Conservation (phyloP, 1,140 invertebrate species). For the Glossosoma conforme region DNA sequence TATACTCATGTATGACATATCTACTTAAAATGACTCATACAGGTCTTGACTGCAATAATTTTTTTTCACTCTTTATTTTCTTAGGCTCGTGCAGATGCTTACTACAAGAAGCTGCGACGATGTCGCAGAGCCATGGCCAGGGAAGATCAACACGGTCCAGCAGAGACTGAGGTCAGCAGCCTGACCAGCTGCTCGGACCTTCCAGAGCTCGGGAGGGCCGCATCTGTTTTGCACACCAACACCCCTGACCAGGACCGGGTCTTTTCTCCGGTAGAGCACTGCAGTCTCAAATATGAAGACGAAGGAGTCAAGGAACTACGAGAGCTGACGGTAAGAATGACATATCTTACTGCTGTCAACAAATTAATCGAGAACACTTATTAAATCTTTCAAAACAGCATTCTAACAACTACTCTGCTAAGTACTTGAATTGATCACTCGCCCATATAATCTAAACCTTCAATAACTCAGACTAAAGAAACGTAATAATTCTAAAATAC, state of each 20-base stretch:
- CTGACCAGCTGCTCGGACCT: not conserved
- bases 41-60: too few species aligned
- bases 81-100: constrained; percentile 45
- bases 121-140: constrained; percentile 46
- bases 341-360: too few species aligned
- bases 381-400: too few species aligned
- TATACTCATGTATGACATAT: too few species aligned
- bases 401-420: too few species aligned
- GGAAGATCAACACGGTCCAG: constrained; percentile 41
- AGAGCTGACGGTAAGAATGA: constrained; percentile 51
- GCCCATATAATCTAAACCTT: too few species aligned
- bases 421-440: too few species aligned
- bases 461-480: too few species aligned
- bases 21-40: too few species aligned
- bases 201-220: not conserved
- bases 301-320: constrained; percentile 56
- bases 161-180: constrained; percentile 34
- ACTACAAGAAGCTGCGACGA: constrained; percentile 54
- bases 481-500: too few species aligned
- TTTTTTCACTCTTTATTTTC: too few species aligned
- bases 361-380: too few species aligned
- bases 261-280: constrained; percentile 52
- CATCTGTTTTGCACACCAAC: not conserved
- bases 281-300: constrained; percentile 56
- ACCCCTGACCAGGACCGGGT: constrained; percentile 25